Conservation (phyloP, 2,888 invertebrate genomes). For the Polymixis flavicincta region DNA sequence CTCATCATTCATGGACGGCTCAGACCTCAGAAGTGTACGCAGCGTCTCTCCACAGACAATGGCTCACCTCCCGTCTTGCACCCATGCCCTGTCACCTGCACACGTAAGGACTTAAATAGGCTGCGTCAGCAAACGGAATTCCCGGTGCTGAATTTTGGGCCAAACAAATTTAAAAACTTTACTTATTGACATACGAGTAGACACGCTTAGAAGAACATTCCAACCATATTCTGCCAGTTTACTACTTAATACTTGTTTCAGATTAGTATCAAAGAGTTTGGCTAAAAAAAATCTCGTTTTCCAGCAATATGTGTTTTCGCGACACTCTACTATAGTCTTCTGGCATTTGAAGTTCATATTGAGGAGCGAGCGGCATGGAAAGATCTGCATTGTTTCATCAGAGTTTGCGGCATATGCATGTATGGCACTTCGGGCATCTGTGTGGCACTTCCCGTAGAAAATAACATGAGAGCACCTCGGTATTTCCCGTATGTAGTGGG, state of each 20-base stretch:
- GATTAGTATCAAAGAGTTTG: no score
- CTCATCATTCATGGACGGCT: no score
- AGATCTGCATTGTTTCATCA: slow-evolving; percentile 37
- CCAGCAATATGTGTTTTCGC: slow-evolving; percentile 60
- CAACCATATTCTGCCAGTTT: background rate
- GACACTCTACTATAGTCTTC: slow-evolving; percentile 57
- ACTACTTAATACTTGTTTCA: background rate
- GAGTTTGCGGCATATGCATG: slow-evolving; percentile 28
- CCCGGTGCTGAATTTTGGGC: no score
- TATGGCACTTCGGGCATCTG: slow-evolving; percentile 38
- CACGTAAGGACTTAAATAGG: no score
- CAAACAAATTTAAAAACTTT: no score
- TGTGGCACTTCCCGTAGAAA: slow-evolving; percentile 49
- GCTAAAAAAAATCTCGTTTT: slow-evolving; percentile 3
- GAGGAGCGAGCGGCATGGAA: slow-evolving; percentile 37
- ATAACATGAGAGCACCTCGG: slow-evolving; percentile 47
- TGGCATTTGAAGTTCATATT: slow-evolving; percentile 16
- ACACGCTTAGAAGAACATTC: no score
- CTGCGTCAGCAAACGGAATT: no score
- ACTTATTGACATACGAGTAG: no score
- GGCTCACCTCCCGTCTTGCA: no score
- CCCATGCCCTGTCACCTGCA: no score
- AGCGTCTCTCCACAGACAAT: no score
- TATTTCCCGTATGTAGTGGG: slow-evolving; percentile 20
- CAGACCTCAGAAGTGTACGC: no score